Evolutionary conservation across 2,113 vertebrate species (phyloP), one percentile per base, ranked within the genome.

Genomic region (Sitta europaea): DNA sequence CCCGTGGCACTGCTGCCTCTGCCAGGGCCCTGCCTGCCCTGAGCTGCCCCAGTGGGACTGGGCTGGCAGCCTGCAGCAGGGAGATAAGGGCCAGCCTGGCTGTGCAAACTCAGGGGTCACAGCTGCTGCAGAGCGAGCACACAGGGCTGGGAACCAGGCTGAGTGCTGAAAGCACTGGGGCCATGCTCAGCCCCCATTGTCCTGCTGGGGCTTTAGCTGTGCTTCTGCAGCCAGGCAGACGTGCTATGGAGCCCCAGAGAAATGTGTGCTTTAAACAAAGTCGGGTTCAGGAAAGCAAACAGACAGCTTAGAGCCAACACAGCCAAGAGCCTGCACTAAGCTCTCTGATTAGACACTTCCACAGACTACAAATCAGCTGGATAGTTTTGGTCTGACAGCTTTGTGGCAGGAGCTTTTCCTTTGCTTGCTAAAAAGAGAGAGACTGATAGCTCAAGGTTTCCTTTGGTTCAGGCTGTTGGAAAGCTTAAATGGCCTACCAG

Each of bases 21-120:
- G 25, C 25, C 0, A 0, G 8, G 51, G n/a, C 58, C 0, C 67
- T 38, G 92, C 24, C 63, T 42, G 74, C 70, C 61, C 10, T 3
- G 42, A 62, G 66, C 2, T 0, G 42, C 51, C 61, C 21, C 0
- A 9, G 50, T 1, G 15, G 54, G 25, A 65, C 33, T 3, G 3
- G 47, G 36, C 54, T 6, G 9, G 79, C 80, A 82, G 80, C 8
- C 5, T 62, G 57, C 55, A 47, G 18, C 0, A 0, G 24, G 42
- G 68, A 38, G 68, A 55, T 38, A 27, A 85, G 76, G 0, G 0
- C 38, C 53, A 74, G 61, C 51, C 43, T 62, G 8, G 12, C 0
- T 36, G 42, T 43, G 38, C 31, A 16, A 47, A 38, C 58, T 12
- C 31, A 19, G 0, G 11, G 76, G 62, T 73, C 57, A 33, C 24